Evolutionary conservation across 2,888 invertebrate genomes (phyloP), one percentile per base, ranked within the genome.

Genomic region (Peribatodes rhomboidaria): DNA sequence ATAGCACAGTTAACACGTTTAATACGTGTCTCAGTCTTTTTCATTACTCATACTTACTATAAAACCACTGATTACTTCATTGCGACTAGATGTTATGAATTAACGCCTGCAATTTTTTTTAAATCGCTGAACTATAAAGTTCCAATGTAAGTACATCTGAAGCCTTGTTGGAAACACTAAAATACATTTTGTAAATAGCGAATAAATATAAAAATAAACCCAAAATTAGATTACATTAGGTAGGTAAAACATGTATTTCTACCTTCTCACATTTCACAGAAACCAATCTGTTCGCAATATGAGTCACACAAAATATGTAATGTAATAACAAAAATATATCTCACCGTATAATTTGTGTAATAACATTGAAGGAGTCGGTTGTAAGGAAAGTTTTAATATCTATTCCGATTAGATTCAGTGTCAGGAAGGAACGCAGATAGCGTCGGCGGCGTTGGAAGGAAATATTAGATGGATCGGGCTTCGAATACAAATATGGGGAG

Each of bases 341-440:
- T 67, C 69, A 67, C 67, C 64, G 63, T 75, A 75, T 80, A 82
- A 82, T 82, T 79, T 81, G 61, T 65, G 61, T 68, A 64, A 67
- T 82, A 81, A 83, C 77, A 78, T 77, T 73, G 79, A 81, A 83
- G 77, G 84, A 84, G 82, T 81, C 81, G 76, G 84, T 83, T 85
- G 87, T 86, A 88, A 88, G 88, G 84, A 88, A 89, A 91, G 88
- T 93, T 93, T 93, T 94, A 93, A 93, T 94, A 94, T 93, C 91
- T 90, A 92, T 93, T 92, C 93, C 91, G 92, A 93, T 93, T 92
- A 90, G 93, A 92, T 93, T 91, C 92, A 90, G 92, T 92, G 92
- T 90, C 90, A 93, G 91, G 89, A 88, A 91, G 86, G 90, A 90
- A 90, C 89, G 89, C 83, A 88, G 90, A 90, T 91, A 91, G 88